phyloP scores from a whole-genome alignment of 2,888 invertebrate species.

The Netelia virgata region DNA sequence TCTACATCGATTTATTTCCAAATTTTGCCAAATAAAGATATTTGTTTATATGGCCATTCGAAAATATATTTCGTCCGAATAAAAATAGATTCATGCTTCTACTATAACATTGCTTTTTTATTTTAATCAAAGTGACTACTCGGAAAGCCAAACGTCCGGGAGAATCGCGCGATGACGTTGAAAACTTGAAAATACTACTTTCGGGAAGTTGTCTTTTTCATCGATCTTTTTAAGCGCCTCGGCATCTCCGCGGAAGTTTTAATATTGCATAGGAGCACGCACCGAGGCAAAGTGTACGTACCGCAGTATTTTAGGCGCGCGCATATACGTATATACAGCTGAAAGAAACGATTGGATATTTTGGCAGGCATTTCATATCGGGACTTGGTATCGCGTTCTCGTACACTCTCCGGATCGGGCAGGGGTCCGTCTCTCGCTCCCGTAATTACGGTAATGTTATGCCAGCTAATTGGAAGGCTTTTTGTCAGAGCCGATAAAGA shows the following conservation, averaged over 20 bases:
- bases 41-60: too few relatives aligned
- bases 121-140: too few relatives aligned
- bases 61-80: too few relatives aligned
- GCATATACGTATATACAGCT: conserved; percentile 18
- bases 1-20: too few relatives aligned
- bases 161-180: too few relatives aligned
- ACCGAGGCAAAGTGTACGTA: neutral
- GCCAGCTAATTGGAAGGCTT: conserved; percentile 81
- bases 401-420: conserved; percentile 26
- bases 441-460: conserved; percentile 82
- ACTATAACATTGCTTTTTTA: too few relatives aligned
- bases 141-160: too few relatives aligned
- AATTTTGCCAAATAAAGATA: too few relatives aligned
- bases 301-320: conserved; percentile 1
- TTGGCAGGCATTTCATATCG: conserved; percentile 76
- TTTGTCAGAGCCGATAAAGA: conserved; percentile 79
- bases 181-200: too few relatives aligned
- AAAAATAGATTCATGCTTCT: too few relatives aligned
- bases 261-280: neutral
- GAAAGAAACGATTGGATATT: conserved; percentile 73
- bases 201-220: too few relatives aligned
- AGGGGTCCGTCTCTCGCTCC: conserved; percentile 69
- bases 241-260: too few relatives aligned
- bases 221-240: conserved; percentile 25
- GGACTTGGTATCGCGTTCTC: conserved; percentile 68